A percentile compares a stretch with the other conserved stretches of the same genome.
These are phyloP conservation scores for Microchrysa polita DNA, from an alignment of 2,888 invertebrate genomes.

Conservation along the genomic window DNA sequence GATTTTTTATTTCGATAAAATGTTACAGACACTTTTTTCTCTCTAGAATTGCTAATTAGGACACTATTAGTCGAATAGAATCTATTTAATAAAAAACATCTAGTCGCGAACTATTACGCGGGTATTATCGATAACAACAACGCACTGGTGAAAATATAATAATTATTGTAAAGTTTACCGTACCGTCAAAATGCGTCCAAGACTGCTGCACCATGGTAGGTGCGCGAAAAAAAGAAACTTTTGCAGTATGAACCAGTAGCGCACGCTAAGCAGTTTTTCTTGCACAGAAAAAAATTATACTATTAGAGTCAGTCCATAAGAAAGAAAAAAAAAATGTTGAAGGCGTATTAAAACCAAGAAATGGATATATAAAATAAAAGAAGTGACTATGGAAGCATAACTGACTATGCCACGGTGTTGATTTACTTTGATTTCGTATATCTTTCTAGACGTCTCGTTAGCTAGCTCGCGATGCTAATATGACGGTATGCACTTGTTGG, in stretches of 20 bases:
- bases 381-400: slow-evolving; percentile 52
- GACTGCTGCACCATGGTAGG: not conserved
- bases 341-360: slow-evolving; percentile 37
- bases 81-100: not conserved
- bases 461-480: slow-evolving; percentile 1
- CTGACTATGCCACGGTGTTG: slow-evolving; percentile 47
- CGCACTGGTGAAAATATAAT: slow-evolving; percentile 25
- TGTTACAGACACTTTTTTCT: not conserved
- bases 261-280: slow-evolving; percentile 46
- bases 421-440: slow-evolving; percentile 42
- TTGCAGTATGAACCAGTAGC: slow-evolving; percentile 8
- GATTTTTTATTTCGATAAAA: no score
- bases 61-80: not conserved
- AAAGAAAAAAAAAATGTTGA: slow-evolving; percentile 32
- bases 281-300: no score
- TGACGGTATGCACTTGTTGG: not conserved
- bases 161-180: slow-evolving; percentile 34
- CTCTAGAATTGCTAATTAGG: not conserved
- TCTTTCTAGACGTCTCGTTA: slow-evolving; percentile 11
- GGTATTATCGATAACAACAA: slow-evolving; percentile 4
- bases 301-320: no score
- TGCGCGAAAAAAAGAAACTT: slow-evolving; percentile 45
- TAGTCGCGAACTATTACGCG: no score
- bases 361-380: slow-evolving; percentile 45
- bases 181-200: not conserved